A percentile compares a stretch with the other conserved stretches of the same genome.
These are phyloP conservation scores for Catharus minimus DNA, from an alignment of 2,113 vertebrate genomes.

Conservation along the genomic window DNA sequence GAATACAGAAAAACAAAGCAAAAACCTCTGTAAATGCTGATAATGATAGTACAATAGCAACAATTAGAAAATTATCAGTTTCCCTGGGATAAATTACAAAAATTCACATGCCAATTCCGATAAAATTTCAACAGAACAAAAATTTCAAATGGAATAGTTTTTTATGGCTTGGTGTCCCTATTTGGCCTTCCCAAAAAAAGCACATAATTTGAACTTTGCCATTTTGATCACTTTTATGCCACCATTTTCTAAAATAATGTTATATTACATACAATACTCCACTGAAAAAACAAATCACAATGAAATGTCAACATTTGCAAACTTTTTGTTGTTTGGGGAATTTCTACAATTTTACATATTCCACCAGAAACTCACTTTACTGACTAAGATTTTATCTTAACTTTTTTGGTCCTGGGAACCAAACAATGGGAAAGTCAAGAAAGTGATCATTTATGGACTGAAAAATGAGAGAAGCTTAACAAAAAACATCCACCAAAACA, in stretches of 20 bases:
- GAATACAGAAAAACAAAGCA: neutral
- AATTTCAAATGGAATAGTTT: neutral
- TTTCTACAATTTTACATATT: neutral
- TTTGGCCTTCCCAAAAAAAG: neutral
- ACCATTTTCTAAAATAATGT: neutral
- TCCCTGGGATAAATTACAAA: neutral
- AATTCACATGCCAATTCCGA: neutral
- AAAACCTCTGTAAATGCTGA: neutral
- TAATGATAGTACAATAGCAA: neutral
- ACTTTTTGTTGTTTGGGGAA: neutral
- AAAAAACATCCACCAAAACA: neutral
- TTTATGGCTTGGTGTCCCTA: neutral
- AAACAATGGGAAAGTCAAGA: neutral
- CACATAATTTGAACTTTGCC: accelerated
- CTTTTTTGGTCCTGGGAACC: neutral
- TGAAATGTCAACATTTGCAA: neutral
- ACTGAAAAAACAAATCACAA: neutral
- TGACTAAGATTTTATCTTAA: neutral
- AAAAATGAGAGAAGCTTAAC: neutral
- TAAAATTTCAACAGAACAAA: neutral
- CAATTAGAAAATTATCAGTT: accelerated
- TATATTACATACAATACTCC: neutral
- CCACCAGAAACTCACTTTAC: neutral
- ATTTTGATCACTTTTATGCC: neutral
- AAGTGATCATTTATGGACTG: neutral